These are phyloP conservation scores for Ceratina australensis DNA, from an alignment of 1,140 invertebrate species.

Conservation along the genomic window DNA sequence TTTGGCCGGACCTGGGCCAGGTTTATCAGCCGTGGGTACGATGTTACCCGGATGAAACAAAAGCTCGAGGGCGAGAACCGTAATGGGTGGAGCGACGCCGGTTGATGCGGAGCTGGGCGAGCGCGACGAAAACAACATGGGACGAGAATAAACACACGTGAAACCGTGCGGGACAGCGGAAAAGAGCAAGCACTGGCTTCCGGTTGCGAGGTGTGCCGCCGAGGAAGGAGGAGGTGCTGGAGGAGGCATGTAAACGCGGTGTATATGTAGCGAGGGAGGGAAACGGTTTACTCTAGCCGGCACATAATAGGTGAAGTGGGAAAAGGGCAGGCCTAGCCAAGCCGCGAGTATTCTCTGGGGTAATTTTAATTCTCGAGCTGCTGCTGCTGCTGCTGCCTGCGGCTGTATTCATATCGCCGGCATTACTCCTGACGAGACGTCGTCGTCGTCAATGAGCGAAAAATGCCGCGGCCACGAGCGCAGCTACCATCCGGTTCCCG, in stretches of 20 bases:
- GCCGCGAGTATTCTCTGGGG: constrained; percentile 62
- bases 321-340: constrained; percentile 36
- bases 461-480: constrained; percentile 32
- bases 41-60: constrained; percentile 48
- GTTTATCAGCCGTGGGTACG: constrained; percentile 60
- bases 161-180: background rate
- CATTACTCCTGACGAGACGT: constrained; percentile 15
- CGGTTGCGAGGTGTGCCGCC: background rate
- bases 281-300: constrained; percentile 17
- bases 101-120: background rate
- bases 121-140: background rate
- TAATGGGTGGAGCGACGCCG: constrained; percentile 6
- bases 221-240: background rate
- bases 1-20: constrained; percentile 52
- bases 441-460: constrained; percentile 53
- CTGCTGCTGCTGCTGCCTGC: too few relatives aligned
- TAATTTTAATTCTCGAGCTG: constrained; percentile 70
- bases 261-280: background rate
- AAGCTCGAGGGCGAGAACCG: constrained; percentile 1
- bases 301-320: constrained; percentile 27
- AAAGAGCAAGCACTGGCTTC: background rate
- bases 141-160: constrained; percentile 18
- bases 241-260: constrained; percentile 1
- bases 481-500: constrained; percentile 24
- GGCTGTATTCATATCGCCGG: constrained; percentile 4